Conservation (phyloP, 2,888 invertebrate genomes). For the Neoascia interrupta region DNA sequence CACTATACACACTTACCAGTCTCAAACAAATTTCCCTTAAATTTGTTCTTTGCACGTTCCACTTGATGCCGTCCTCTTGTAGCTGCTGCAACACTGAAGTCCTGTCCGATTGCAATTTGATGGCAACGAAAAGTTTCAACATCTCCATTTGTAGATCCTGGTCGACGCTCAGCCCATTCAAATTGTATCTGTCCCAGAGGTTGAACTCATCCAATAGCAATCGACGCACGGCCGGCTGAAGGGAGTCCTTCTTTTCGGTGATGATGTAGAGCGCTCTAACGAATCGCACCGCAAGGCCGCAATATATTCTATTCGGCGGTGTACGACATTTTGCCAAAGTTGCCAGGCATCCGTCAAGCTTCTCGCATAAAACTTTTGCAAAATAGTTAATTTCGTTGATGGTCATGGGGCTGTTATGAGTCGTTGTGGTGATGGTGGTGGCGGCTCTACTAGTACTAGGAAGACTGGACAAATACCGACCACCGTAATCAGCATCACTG, state of each 20-base stretch:
- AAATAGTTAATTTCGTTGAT: constrained; percentile 78
- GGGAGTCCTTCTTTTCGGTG: constrained; percentile 73
- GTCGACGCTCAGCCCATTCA: constrained; percentile 63
- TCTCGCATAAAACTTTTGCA: constrained; percentile 78
- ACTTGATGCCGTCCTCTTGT: constrained; percentile 63
- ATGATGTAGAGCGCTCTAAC: constrained; percentile 76
- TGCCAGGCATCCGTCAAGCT: constrained; percentile 76
- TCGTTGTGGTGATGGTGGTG: constrained; percentile 52
- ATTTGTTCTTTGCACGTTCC: constrained; percentile 73
- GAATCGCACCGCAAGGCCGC: constrained; percentile 76
- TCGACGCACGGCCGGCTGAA: constrained; percentile 75
- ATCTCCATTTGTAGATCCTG: constrained; percentile 73
- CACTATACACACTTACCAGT: constrained; percentile 75
- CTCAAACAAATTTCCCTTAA: constrained; percentile 76
- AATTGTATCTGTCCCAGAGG: constrained; percentile 77
- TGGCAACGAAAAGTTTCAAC: constrained; percentile 75
- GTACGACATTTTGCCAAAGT: constrained; percentile 70
- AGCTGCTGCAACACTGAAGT: constrained; percentile 54
- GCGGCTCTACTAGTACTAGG: constrained; percentile 59
- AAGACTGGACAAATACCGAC: constrained; percentile 55
- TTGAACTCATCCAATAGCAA: constrained; percentile 76
- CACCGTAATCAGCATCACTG: constrained; percentile 58
- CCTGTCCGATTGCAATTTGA: constrained; percentile 69
- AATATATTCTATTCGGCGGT: constrained; percentile 72
- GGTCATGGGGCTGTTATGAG: constrained; percentile 47